Base-by-base conservation (phyloP, 2,113 vertebrate genomes). In the Scophthalmus maximus region DNA sequence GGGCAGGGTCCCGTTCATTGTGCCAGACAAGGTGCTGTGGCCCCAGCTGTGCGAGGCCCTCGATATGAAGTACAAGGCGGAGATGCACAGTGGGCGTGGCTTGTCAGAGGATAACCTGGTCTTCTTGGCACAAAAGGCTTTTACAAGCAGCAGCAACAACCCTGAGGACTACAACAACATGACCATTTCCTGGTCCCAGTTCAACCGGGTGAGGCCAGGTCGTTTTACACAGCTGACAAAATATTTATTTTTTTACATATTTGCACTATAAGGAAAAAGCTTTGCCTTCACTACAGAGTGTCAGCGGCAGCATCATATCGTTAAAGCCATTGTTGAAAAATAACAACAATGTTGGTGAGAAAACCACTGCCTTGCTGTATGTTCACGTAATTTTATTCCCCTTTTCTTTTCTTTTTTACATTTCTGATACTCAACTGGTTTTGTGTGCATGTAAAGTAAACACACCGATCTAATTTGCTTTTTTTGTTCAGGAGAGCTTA, bases 171-270 rank as follows among this genome's bases (percentile, higher is more conserved):
- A 95, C 85, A 92, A 76, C 66, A 92, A 67, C 91, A 95, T 97
- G 94, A 94, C 94, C 0, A 96, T 99, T 72, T 96, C 96, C 88
- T 99, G 97, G 97, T 95, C 97, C 75, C 97, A 99, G 91, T 99
- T 94, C 81, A 97, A 93, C 84, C 83, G 96, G 93, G 96, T 97
- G 65, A 88, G 83, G 2, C 56, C 30, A 22, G 32, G 38, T 60
- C 3, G 1, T 53, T n/a, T 40, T 25, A 17, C n/a, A 57, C 22
- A 62, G 51, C 50, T 40, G 6, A 30, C 18, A 23, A 10, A 20
- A n/a, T 18, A 18, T 8, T 20, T 29, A n/a, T n/a, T n/a, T n/a
- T n/a, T n/a, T n/a, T n/a, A n/a, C 9, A 36, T 5, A 9, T 14
- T 0, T 8, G 2, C 1, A 7, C 1, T 27, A 1, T 23, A 38